Conservation (phyloP, 1,140 invertebrate genomes). For the Apis laboriosa region DNA sequence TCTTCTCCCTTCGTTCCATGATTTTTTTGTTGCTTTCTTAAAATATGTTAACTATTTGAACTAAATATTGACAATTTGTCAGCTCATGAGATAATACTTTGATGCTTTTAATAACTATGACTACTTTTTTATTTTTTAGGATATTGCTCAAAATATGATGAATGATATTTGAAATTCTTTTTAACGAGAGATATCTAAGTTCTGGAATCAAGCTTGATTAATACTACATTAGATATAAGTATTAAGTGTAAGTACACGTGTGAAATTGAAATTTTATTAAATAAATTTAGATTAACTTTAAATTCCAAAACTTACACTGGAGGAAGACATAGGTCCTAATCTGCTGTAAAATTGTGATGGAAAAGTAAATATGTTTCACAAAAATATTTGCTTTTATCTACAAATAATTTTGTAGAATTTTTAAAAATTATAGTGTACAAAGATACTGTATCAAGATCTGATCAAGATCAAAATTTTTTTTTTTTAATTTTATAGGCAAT, state of each 20-base stretch:
- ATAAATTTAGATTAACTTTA: not conserved
- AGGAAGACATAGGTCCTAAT: not conserved
- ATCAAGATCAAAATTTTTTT: not conserved
- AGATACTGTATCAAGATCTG: constrained; percentile 10
- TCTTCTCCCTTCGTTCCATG: not conserved
- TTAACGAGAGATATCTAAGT: not conserved
- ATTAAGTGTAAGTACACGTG: not conserved
- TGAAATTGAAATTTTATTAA: not conserved
- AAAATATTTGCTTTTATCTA: not conserved
- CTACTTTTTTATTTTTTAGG: not conserved
- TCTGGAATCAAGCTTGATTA: not conserved
- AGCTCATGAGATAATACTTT: constrained; percentile 22
- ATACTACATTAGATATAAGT: not conserved
- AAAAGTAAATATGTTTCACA: not conserved
- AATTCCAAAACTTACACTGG: not conserved
- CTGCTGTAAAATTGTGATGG: not conserved
- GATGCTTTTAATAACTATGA: not conserved
- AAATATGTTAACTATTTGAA: constrained; percentile 27
- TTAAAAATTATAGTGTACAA: not conserved
- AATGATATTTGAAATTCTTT: too few relatives aligned
- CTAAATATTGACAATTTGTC: constrained; percentile 5
- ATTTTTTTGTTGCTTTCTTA: not conserved
- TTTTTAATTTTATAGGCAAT: not conserved
- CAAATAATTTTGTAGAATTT: not conserved
- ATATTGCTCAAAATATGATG: not conserved